Base-by-base conservation (phyloP, 1,140 invertebrate species). In the Macrocentrus cingulum region DNA sequence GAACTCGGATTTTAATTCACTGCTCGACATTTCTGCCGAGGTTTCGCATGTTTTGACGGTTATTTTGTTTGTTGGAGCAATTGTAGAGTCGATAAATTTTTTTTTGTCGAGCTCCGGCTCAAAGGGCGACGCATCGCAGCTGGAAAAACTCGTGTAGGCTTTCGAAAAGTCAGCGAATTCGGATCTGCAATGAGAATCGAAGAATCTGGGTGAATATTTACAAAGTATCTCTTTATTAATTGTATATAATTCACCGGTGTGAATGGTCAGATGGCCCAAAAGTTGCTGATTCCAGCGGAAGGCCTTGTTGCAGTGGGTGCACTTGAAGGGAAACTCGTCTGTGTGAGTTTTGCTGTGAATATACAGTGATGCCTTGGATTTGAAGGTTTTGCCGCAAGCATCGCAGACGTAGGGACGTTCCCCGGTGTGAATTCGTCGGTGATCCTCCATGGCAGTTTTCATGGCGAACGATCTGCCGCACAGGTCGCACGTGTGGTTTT, bases 241-340 rank as follows among this genome's bases (percentile, higher is more conserved):
- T n/a, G n/a, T n/a, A n/a, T n/a, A n/a, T n/a, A n/a, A n/a, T n/a
- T 89, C 86, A 4, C 84, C 84, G 0, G 85, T 86, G 69, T 91
- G 88, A 46, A 81, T 81, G 0, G 84, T 81, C 2, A 82, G 67
- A 66, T 89, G 87, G 41, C 84, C 63, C 53, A 81, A 68, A 11
- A 87, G 68, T 0, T 83, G 80, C 13, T 83, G 81, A 37, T 80
- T 83, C 6, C 84, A 83, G 29, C 83, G 74, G 66, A 88, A 88
- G 25, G 78, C 76, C 37, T 86, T 80, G 13, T 82, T 75, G 72
- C 89, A 91, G 50, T 84, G 74, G 0, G 70, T 77, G 68, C 87
- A 89, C 23, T 77, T 75, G 66, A 81, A 83, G 5, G 86, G 84
- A 64, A 82, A 84, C 9, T 74, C 63, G 45, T 83, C 80, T 6